Evolutionary conservation across 2,888 invertebrate genomes (phyloP).

Genomic region (Drosophila mayaguana): DNA sequence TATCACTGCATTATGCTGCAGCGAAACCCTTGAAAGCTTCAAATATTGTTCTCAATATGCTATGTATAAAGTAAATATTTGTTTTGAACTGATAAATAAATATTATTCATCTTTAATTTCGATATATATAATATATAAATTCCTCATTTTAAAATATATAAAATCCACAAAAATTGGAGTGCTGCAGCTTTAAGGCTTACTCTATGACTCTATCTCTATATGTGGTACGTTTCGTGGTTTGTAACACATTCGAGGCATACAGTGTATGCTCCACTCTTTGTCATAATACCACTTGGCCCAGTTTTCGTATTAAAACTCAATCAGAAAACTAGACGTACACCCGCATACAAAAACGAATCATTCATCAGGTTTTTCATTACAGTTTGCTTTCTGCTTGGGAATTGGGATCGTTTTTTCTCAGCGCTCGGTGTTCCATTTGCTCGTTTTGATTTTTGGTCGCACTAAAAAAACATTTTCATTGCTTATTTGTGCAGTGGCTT

Average conservation of each 20-base stretch:
- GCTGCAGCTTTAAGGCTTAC: not conserved
- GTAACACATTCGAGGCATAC: not conserved
- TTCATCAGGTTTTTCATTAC: conserved; percentile 72
- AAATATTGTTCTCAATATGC: too few relatives aligned
- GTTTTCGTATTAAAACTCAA: conserved; percentile 19
- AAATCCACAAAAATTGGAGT: not conserved
- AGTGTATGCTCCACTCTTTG: conserved; percentile 12
- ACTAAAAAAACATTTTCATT: conserved; percentile 59
- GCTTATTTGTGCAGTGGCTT: conserved; percentile 63
- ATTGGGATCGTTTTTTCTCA: conserved; percentile 19
- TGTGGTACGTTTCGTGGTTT: not conserved
- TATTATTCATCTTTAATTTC: too few relatives aligned
- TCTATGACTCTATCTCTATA: not conserved
- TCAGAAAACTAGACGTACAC: conserved; percentile 23
- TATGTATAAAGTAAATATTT: too few relatives aligned
- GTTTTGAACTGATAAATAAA: too few relatives aligned
- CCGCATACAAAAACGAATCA: conserved; percentile 43
- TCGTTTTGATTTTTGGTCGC: conserved; percentile 51
- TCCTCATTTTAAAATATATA: not conserved
- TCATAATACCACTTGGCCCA: conserved; percentile 5
- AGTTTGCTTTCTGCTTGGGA: conserved; percentile 26
- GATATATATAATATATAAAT: too few relatives aligned
- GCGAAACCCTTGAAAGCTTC: too few relatives aligned
- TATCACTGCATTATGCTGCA: too few relatives aligned
- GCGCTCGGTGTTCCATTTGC: conserved; percentile 17